These are phyloP conservation scores for Pantherophis alleghaniensis DNA, from an alignment of 2,797 vertebrate genomes.

Conservation along the genomic window DNA sequence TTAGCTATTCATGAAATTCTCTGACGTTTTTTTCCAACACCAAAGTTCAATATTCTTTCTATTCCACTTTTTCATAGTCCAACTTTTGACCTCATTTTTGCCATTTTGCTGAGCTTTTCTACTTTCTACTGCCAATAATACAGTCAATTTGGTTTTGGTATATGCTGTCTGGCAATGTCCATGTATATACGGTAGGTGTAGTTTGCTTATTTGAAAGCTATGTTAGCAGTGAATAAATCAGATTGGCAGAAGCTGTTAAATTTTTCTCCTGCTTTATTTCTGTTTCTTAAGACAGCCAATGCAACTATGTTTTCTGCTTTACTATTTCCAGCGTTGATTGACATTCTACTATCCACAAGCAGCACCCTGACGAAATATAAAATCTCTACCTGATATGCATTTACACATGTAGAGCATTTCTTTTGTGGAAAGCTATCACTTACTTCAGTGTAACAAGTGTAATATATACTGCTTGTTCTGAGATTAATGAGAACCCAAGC, in stretches of 20 bases:
- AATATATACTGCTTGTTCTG: neutral
- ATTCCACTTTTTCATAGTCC: neutral
- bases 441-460: neutral
- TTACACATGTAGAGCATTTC: neutral
- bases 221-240: neutral
- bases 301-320: neutral
- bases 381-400: neutral
- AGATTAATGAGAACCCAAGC: neutral
- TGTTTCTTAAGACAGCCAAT: neutral
- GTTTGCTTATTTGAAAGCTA: neutral
- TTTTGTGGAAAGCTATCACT: neutral
- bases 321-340: neutral
- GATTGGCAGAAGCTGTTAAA: neutral
- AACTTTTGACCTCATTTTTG: neutral
- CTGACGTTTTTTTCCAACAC: neutral
- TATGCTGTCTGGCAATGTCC: neutral
- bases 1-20: neutral
- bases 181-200: neutral
- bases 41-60: neutral
- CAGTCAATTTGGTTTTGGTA: neutral
- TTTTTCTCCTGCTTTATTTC: neutral
- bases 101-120: neutral
- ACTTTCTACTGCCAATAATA: neutral
- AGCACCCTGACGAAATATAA: neutral
- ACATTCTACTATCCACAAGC: neutral